These are phyloP conservation scores for Cryptophagus acutangulus DNA, from an alignment of 2,888 invertebrate species.

Conservation along the genomic window DNA sequence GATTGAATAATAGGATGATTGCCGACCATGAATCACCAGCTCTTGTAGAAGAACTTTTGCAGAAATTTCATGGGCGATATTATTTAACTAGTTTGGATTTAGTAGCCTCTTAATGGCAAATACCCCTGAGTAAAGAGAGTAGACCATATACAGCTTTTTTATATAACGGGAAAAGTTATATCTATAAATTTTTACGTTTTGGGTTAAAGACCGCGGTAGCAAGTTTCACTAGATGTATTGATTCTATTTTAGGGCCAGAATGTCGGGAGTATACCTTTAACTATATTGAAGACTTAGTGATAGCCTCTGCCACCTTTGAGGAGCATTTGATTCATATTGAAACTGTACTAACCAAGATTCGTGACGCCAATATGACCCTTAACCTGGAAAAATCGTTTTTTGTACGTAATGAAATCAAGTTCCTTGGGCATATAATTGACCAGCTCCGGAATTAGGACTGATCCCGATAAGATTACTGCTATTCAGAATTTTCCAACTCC, in stretches of 20 bases:
- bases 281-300: conserved; percentile 33
- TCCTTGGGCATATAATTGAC: conserved; percentile 13
- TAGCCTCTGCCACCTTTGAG: conserved; percentile 24
- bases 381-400: conserved; percentile 25
- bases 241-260: conserved; percentile 22
- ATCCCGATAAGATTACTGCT: conserved; percentile 5
- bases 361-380: conserved; percentile 21
- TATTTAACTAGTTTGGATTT: not conserved
- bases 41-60: not conserved
- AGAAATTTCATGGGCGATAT: not conserved
- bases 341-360: conserved; percentile 18
- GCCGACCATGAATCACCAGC: not conserved
- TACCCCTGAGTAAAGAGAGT: not conserved
- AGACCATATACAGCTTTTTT: conserved; percentile 3
- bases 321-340: conserved; percentile 23
- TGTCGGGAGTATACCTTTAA: conserved; percentile 22
- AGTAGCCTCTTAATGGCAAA: not conserved
- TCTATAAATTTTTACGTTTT: not conserved
- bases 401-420: conserved; percentile 8
- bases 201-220: not conserved
- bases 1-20: not conserved
- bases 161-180: too few relatives aligned
- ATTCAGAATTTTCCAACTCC: conserved; percentile 10
- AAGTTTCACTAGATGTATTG: not conserved
- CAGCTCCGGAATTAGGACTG: conserved; percentile 6